Evolutionary conservation across 2,113 vertebrate genomes (phyloP).

Genomic region (Lasiurus borealis): DNA sequence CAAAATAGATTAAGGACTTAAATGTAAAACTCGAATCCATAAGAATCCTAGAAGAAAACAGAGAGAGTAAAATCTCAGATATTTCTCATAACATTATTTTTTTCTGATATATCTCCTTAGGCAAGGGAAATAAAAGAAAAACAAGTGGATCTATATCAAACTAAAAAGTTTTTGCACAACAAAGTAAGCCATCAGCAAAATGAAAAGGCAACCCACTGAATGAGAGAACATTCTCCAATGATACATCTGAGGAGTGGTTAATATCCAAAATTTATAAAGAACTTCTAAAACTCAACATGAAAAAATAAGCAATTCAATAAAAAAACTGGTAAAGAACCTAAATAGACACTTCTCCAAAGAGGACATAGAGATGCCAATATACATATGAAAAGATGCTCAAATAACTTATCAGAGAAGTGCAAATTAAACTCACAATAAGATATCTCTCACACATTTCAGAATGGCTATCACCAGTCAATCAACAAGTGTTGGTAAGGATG

Average conservation of each 20-base stretch:
- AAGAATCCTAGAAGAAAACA: background rate
- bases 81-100: background rate
- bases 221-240: background rate
- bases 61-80: background rate
- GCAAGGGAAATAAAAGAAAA: background rate
- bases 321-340: background rate
- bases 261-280: background rate
- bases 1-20: background rate
- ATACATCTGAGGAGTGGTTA: background rate
- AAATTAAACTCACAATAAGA: background rate
- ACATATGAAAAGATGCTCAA: background rate
- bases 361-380: background rate
- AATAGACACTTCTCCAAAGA: background rate
- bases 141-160: background rate
- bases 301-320: background rate
- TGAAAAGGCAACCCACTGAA: background rate
- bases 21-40: background rate
- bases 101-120: too few species aligned
- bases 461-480: background rate
- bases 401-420: background rate
- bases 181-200: background rate
- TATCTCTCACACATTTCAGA: background rate
- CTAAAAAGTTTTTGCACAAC: background rate
- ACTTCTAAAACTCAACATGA: background rate
- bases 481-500: background rate